phyloP scores from a whole-genome alignment of 1,140 invertebrate species.

The Lepidotrigona ventralis region DNA sequence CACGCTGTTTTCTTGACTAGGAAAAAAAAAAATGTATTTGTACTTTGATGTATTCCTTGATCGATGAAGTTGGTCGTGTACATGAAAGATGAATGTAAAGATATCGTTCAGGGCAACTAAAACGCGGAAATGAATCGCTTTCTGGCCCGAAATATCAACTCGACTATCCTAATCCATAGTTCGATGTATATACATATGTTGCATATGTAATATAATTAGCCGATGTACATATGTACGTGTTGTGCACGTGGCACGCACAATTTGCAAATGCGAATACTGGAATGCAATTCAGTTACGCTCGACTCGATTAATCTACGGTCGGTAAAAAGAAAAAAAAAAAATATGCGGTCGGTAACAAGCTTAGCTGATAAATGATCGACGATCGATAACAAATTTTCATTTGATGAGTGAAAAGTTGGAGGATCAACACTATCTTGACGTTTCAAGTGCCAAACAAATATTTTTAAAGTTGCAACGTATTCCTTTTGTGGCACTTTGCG shows the following conservation, averaged over 20 bases:
- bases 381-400: background rate
- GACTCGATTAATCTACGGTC: background rate
- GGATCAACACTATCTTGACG: background rate
- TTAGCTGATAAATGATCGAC: background rate
- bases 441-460: background rate
- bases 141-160: slow-evolving; percentile 37
- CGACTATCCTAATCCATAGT: slow-evolving; percentile 35
- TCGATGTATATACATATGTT: slow-evolving; percentile 47
- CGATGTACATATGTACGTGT: slow-evolving; percentile 18
- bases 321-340: background rate
- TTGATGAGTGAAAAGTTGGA: background rate
- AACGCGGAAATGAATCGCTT: slow-evolving; percentile 9
- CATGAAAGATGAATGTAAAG: slow-evolving; percentile 2
- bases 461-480: background rate
- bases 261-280: background rate
- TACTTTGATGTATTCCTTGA: background rate
- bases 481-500: background rate
- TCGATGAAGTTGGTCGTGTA: slow-evolving; percentile 7
- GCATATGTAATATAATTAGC: slow-evolving; percentile 46
- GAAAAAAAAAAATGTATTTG: background rate
- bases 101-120: background rate
- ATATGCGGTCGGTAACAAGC: background rate
- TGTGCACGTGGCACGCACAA: background rate
- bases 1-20: background rate
- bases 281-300: background rate